Evolutionary conservation across 2,888 invertebrate species (phyloP).

Genomic region (Homarus gammarus): DNA sequence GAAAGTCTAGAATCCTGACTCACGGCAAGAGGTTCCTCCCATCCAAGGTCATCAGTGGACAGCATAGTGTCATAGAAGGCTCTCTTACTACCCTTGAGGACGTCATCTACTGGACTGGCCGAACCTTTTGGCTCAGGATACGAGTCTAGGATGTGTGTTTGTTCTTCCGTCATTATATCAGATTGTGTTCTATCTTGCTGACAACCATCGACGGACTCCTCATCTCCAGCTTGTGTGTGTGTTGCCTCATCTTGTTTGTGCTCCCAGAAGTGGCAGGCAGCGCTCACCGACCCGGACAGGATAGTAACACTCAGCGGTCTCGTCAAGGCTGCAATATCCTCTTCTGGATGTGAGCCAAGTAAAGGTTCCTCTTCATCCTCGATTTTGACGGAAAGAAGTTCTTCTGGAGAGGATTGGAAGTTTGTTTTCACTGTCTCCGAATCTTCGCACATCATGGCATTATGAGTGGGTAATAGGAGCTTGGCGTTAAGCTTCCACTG

Average conservation of each 20-base stretch:
- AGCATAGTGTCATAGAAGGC: constrained; percentile 51
- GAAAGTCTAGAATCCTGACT: not conserved
- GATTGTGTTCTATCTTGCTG: not conserved
- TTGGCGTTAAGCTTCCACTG: constrained; percentile 9
- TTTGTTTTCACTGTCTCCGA: not conserved
- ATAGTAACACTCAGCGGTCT: constrained; percentile 20
- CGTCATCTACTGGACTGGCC: too few relatives aligned
- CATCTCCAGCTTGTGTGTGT: not conserved
- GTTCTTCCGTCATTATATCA: not conserved
- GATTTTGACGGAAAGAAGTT: not conserved
- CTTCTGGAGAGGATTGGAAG: not conserved
- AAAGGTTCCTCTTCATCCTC: not conserved
- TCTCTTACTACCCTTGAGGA: constrained; percentile 26
- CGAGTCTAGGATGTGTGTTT: not conserved
- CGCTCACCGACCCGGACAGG: not conserved
- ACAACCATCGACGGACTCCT: not conserved
- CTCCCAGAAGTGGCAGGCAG: constrained; percentile 16
- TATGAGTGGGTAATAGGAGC: not conserved
- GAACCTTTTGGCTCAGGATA: not conserved
- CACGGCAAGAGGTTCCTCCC: not conserved
- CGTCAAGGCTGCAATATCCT: not conserved
- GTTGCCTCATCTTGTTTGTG: not conserved
- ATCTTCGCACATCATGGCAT: not conserved
- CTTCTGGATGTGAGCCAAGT: not conserved
- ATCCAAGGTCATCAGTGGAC: not conserved